Evolutionary conservation across 2,888 invertebrate genomes (phyloP), one percentile per base, ranked within the genome.

Genomic region (Lordiphosa fenestrarum): DNA sequence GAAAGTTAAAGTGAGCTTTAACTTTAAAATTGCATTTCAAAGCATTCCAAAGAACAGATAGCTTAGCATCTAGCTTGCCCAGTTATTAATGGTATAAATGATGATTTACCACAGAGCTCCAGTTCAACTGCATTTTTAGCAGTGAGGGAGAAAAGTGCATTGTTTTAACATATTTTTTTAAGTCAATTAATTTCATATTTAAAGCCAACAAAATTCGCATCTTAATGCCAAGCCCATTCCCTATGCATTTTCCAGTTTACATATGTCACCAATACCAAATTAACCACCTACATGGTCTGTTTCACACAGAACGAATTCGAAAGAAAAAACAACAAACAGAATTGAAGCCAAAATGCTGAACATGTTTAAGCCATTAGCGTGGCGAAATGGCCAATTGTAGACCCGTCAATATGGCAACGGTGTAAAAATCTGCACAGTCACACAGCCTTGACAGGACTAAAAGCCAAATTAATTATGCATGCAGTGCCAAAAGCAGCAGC

Each of bases 391-490:
- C 60, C 66, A 73, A 73, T 69, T 73, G 72, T 68, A 44, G 37
- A 59, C 63, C 68, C 77, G 76, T 82, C 80, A 76, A 76, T 62
- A 55, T 65, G 64, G 65, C 61, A 61, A 59, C 53, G 60, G 46
- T 57, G 53, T 55, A 42, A 57, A 60, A 61, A 62, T 42, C 44
- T 47, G 41, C 42, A 19, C 41, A 30, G 44, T 37, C 51, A 48
- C 48, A 58, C 54, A 25, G 53, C 44, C 19, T 36, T 53, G 58
- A 25, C 25, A 37, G 13, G 50, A 36, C 78, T 81, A 78, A 84
- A 84, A 81, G 82, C 76, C 60, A 69, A 83, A 84, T 85, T 81
- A 84, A 85, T 83, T 85, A 84, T 84, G 85, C 85, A 84, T 84
- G 69, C 83, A 70, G 56, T 49, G 60, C 46, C 64, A 59, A 39